These are phyloP conservation scores for Chesias legatella DNA, from an alignment of 2,888 invertebrate genomes.

Conservation along the genomic window DNA sequence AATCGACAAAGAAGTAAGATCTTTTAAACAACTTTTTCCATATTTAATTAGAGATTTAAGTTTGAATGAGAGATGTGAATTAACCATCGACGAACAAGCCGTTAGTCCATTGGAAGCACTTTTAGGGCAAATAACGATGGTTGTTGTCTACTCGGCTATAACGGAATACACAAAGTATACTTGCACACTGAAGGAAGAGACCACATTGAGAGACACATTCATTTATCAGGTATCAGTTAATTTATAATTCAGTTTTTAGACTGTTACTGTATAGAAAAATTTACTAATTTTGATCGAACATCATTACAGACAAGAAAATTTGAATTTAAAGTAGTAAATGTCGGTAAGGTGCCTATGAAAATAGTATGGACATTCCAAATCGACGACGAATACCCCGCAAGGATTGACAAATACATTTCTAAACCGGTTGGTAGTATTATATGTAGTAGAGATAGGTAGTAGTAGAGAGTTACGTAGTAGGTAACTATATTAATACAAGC, in stretches of 20 bases:
- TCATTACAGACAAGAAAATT: conserved; percentile 51
- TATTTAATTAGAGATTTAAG: conserved; percentile 53
- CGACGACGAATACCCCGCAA: conserved; percentile 64
- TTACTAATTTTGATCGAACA: too few species aligned
- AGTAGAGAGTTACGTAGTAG: too few species aligned
- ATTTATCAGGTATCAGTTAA: conserved; percentile 76
- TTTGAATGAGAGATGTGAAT: conserved; percentile 55
- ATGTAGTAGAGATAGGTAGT: too few species aligned
- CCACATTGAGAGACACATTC: conserved; percentile 76
- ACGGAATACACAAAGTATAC: conserved; percentile 76
- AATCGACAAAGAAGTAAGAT: too few species aligned
- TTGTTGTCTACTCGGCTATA: conserved; percentile 69
- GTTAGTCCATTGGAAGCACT: conserved; percentile 35
- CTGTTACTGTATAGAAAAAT: too few species aligned
- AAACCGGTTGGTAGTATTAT: conserved; percentile 21
- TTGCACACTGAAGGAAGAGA: conserved; percentile 58
- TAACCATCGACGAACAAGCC: conserved; percentile 48
- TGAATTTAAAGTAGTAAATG: conserved; percentile 56
- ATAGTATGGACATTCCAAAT: conserved; percentile 61
- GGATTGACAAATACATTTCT: conserved; percentile 47
- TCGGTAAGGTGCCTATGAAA: conserved; percentile 63
- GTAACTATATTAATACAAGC: too few species aligned
- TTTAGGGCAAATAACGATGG: conserved; percentile 53
- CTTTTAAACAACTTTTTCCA: too few species aligned
- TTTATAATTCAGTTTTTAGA: too few species aligned